Evolutionary conservation across 2,888 invertebrate species (phyloP).

Genomic region (Lymantria monacha): DNA sequence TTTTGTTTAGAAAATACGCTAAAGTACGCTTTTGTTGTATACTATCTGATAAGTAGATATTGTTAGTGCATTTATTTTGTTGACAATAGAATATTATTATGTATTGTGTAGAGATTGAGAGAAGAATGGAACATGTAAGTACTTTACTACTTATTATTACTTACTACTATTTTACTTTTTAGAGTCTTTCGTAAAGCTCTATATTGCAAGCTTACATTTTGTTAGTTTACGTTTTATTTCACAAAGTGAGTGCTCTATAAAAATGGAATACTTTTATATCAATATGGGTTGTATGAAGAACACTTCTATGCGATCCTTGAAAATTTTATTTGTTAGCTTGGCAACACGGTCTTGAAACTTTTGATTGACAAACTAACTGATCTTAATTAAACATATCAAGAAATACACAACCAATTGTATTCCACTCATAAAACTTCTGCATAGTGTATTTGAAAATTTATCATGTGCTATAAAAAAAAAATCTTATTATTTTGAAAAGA

Average conservation of each 20-base stretch:
- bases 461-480: too few species aligned
- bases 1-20: too few species aligned
- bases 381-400: background rate
- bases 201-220: background rate
- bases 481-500: too few species aligned
- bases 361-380: background rate
- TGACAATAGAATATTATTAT: constrained; percentile 1
- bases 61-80: constrained; percentile 14
- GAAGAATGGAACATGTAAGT: constrained; percentile 4
- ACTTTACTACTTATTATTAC: too few species aligned
- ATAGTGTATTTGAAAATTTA: too few species aligned
- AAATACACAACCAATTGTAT: background rate
- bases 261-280: too few species aligned
- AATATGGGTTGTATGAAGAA: background rate
- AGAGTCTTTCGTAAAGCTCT: background rate
- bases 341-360: background rate
- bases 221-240: background rate
- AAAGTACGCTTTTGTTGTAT: constrained; percentile 1
- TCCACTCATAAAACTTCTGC: too few species aligned
- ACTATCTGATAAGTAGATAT: constrained; percentile 16
- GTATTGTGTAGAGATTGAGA: constrained; percentile 3
- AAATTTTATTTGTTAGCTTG: background rate
- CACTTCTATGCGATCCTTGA: background rate
- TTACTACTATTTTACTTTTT: too few species aligned
- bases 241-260: too few species aligned